phyloP scores from a whole-genome alignment of 1,140 invertebrate genomes.

The Pantala flavescens region DNA sequence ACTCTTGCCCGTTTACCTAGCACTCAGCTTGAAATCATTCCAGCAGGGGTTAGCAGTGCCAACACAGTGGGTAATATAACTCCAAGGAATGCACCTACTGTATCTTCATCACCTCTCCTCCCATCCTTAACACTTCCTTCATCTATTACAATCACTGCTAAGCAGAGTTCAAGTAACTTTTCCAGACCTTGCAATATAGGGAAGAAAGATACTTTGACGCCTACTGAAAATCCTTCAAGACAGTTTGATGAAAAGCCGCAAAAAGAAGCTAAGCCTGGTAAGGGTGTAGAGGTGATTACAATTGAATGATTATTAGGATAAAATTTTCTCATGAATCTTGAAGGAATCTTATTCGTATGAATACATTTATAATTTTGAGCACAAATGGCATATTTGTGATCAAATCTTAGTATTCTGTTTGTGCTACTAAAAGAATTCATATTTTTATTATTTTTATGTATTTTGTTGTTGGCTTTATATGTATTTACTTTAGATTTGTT shows the following conservation, averaged over 20 bases:
- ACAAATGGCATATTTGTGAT: too few relatives aligned
- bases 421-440: too few relatives aligned
- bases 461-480: too few relatives aligned
- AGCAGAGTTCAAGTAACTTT: not conserved
- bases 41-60: not conserved
- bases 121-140: not conserved
- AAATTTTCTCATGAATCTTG: too few relatives aligned
- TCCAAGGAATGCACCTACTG: not conserved
- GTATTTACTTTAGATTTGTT: too few relatives aligned
- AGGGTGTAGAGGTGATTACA: not conserved
- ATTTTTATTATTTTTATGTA: too few relatives aligned
- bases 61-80: not conserved
- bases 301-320: not conserved
- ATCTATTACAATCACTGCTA: not conserved
- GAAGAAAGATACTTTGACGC: not conserved
- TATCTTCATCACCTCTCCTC: not conserved
- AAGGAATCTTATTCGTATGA: too few relatives aligned
- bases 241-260: not conserved
- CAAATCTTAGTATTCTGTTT: too few relatives aligned
- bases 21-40: not conserved
- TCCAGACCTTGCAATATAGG: not conserved
- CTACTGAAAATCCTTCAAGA: not conserved
- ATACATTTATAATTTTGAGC: too few relatives aligned
- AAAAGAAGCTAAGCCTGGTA: not conserved
- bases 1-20: not conserved